Evolutionary conservation across 2,113 vertebrate species (phyloP).

Genomic region (Mormyrus iriodes): DNA sequence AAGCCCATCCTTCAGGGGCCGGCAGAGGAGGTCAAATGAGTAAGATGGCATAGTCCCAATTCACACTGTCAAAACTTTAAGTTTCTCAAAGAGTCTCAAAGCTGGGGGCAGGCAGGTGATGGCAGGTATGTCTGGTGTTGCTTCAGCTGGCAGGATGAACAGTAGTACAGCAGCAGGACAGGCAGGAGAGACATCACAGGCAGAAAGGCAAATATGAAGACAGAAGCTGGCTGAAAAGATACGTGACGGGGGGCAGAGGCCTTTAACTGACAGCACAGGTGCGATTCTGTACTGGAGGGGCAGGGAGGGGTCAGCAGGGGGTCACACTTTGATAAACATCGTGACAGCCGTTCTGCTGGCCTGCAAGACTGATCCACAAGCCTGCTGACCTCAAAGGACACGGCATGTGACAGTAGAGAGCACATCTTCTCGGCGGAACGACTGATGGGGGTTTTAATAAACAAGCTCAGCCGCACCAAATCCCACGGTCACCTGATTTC

Average conservation of each 20-base stretch:
- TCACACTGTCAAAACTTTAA: too few species aligned
- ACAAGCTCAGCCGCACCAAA: not conserved
- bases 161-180: too few species aligned
- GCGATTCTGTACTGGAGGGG: not conserved
- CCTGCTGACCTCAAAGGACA: not conserved
- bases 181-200: too few species aligned
- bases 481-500: not conserved
- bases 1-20: too few species aligned
- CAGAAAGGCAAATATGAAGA: too few species aligned
- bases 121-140: too few species aligned
- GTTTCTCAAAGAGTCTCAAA: too few species aligned
- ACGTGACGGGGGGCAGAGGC: not conserved
- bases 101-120: too few species aligned
- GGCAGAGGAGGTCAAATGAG: too few species aligned
- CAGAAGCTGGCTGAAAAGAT: not conserved
- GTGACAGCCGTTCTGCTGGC: not conserved
- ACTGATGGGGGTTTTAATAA: not conserved
- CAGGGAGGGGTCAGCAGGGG: not conserved
- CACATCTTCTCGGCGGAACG: not conserved
- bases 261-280: conserved; percentile 20
- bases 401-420: conserved; percentile 5
- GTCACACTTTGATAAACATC: conserved; percentile 8
- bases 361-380: not conserved
- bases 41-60: too few species aligned
- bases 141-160: too few species aligned